Percentiles rank a stretch among this genome's conserved stretches.
Evolutionary conservation across 92 coral and sea anemone species (phyloP).

Genomic region (Chrysogorgia sp.): DNA sequence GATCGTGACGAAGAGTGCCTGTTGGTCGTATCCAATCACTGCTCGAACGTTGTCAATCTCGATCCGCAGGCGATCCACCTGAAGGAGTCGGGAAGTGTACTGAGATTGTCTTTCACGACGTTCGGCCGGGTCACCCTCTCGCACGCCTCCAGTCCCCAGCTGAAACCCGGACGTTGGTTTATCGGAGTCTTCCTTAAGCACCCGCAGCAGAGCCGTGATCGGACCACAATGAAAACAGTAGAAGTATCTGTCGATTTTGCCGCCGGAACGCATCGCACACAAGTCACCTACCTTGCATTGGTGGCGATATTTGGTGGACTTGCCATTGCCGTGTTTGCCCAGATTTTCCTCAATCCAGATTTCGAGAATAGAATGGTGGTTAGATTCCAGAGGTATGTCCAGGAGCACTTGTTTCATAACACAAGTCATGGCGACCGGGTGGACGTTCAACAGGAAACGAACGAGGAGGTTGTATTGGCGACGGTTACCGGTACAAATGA

Average conservation of each 20-base stretch:
- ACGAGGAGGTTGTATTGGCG: background rate
- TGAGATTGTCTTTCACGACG: conserved; percentile 71
- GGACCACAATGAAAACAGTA: conserved; percentile 54
- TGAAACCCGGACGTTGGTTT: conserved; percentile 84
- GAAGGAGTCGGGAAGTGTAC: conserved; percentile 24
- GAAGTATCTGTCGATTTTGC: conserved; percentile 67
- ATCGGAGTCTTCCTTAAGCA: conserved; percentile 69
- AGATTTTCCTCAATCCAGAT: conserved; percentile 90
- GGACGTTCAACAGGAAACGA: background rate
- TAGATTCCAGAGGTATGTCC: conserved; percentile 12
- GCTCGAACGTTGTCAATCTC: conserved; percentile 53
- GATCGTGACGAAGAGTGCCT: conserved; percentile 59
- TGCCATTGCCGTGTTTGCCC: conserved; percentile 75
- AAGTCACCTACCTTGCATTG: conserved; percentile 66
- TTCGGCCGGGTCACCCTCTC: conserved; percentile 86
- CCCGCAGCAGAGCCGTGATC: conserved; percentile 14
- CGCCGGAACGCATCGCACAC: conserved; percentile 63
- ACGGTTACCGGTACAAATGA: background rate
- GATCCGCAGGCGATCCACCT: conserved; percentile 32
- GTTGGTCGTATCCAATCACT: conserved; percentile 75
- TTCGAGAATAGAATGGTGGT: conserved; percentile 58
- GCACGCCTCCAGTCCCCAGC: conserved; percentile 81
- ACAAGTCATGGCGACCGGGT: background rate
- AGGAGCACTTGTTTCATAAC: background rate
- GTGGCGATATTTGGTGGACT: conserved; percentile 74